Evolutionary conservation across 2,113 vertebrate genomes (phyloP).

Genomic region (Colius striatus): DNA sequence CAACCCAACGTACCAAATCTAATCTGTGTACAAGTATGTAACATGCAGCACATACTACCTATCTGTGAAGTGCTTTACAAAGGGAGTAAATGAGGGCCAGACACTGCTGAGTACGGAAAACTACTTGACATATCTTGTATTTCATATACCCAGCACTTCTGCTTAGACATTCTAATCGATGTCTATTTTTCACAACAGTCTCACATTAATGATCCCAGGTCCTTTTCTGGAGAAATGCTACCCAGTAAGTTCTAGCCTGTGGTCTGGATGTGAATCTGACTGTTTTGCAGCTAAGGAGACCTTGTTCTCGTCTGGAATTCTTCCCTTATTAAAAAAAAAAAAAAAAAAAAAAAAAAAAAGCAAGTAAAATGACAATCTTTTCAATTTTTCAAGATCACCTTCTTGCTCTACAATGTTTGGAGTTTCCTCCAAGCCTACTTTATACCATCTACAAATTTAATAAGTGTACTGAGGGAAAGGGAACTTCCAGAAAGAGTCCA

Average conservation of each 20-base stretch:
- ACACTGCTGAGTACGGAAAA: background rate
- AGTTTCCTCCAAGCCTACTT: background rate
- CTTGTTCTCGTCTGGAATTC: background rate
- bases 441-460: background rate
- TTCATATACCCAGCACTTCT: background rate
- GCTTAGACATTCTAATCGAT: background rate
- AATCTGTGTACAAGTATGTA: background rate
- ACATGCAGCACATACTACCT: fast-evolving
- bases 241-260: background rate
- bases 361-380: fast-evolving
- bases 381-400: background rate
- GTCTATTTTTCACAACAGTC: background rate
- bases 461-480: background rate
- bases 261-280: background rate
- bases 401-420: background rate
- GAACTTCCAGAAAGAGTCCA: no score
- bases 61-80: background rate
- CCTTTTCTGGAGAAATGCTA: background rate
- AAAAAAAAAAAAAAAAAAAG: background rate
- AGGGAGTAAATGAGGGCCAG: background rate
- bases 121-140: background rate
- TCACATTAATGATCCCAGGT: background rate
- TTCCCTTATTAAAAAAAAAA: background rate
- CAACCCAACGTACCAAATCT: background rate
- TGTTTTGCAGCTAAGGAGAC: background rate